Percentiles rank a stretch among this genome's conserved stretches.
phyloP scores from a whole-genome alignment of 2,797 vertebrate genomes.

The Gymnodraco acuticeps region DNA sequence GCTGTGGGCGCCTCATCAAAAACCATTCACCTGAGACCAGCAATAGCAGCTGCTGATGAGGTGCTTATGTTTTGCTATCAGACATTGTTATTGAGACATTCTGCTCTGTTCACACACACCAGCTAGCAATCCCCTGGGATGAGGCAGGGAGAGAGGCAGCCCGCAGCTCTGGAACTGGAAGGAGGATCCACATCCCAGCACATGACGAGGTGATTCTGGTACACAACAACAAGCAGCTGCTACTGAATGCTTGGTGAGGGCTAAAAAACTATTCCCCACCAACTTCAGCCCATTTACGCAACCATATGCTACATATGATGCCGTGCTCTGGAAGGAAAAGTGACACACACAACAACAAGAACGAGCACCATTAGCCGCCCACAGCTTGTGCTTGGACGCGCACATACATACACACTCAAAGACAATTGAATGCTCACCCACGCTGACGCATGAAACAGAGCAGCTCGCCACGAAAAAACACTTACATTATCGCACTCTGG shows the following conservation, averaged over 20 bases:
- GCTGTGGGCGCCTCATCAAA: slow-evolving; percentile 72
- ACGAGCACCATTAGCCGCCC: slow-evolving; percentile 78
- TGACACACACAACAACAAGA: slow-evolving; percentile 74
- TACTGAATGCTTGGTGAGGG: slow-evolving; percentile 27
- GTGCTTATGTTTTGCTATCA: slow-evolving; percentile 69
- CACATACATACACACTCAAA: slow-evolving; percentile 54
- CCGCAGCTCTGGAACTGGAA: slow-evolving; percentile 63
- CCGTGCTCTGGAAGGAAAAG: slow-evolving; percentile 61
- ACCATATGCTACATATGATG: slow-evolving; percentile 58
- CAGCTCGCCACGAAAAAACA: slow-evolving; percentile 67
- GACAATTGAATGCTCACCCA: slow-evolving; percentile 81
- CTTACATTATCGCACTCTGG: slow-evolving; percentile 66
- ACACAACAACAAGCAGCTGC: slow-evolving; percentile 67
- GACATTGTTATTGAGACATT: slow-evolving; percentile 79
- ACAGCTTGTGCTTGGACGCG: slow-evolving; percentile 72
- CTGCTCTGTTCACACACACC: slow-evolving; percentile 73
- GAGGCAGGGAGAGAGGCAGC: slow-evolving; percentile 50
- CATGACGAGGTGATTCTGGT: slow-evolving; percentile 63
- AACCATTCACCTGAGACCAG: slow-evolving; percentile 75
- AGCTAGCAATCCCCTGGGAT: slow-evolving; percentile 59
- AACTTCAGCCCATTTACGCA: slow-evolving; percentile 69
- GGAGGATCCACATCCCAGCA: slow-evolving; percentile 60
- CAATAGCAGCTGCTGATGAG: slow-evolving; percentile 73
- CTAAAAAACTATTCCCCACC: slow-evolving; percentile 37
- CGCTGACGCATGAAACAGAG: slow-evolving; percentile 80